phyloP scores from a whole-genome alignment of 1,140 invertebrate genomes.

The Drosophila cardini region DNA sequence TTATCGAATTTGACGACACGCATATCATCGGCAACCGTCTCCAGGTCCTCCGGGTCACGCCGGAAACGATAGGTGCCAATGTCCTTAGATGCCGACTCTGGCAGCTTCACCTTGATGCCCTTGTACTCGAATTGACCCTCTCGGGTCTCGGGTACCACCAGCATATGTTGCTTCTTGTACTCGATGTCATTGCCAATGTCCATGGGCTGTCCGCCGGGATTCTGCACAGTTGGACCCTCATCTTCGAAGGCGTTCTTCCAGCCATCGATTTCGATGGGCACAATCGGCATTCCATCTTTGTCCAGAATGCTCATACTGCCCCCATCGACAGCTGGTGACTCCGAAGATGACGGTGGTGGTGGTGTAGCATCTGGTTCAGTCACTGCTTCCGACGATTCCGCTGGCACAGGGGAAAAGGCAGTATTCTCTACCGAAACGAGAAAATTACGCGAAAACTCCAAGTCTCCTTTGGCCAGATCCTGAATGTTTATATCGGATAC shows the following conservation, averaged over 20 bases:
- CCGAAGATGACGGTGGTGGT: not conserved
- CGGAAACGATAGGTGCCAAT: constrained; percentile 72
- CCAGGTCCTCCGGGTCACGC: constrained; percentile 51
- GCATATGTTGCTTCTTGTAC: constrained; percentile 50
- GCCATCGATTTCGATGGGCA: constrained; percentile 69
- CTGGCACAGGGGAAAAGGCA: not conserved
- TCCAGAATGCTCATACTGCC: constrained; percentile 16
- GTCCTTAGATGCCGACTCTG: constrained; percentile 45
- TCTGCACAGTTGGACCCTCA: constrained; percentile 52
- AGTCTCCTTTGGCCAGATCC: constrained; percentile 53
- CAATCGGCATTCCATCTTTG: constrained; percentile 48
- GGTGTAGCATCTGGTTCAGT: not conserved
- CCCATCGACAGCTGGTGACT: not conserved
- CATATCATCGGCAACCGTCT: constrained; percentile 58
- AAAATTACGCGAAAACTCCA: constrained; percentile 64
- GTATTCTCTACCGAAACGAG: constrained; percentile 15
- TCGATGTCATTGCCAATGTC: constrained; percentile 66
- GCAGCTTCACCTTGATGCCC: constrained; percentile 65
- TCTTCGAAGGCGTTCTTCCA: constrained; percentile 51
- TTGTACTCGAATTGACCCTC: constrained; percentile 58
- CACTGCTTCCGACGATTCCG: not conserved
- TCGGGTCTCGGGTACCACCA: constrained; percentile 54
- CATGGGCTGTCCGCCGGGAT: constrained; percentile 1
- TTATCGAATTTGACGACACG: constrained; percentile 62
- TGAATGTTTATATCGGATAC: constrained; percentile 55